phyloP scores from a whole-genome alignment of 2,113 vertebrate genomes.

The Eretmochelys imbricata region DNA sequence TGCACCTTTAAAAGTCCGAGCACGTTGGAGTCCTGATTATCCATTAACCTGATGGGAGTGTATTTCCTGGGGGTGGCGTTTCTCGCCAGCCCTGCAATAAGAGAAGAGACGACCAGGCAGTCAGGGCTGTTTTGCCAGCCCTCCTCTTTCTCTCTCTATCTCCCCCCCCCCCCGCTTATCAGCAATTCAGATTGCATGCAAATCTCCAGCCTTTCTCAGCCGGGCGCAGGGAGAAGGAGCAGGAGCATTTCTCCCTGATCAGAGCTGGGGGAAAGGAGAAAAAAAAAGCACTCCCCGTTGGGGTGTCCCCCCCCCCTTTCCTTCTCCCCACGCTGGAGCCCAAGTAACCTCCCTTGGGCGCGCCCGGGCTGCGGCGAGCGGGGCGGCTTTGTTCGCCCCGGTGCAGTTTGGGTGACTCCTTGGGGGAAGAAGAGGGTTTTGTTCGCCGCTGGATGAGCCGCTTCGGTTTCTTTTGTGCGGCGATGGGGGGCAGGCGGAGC shows the following conservation, averaged over 20 bases:
- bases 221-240: slow-evolving; percentile 53
- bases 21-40: slow-evolving; percentile 78
- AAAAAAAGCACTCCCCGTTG: not conserved
- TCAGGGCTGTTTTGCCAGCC: not conserved
- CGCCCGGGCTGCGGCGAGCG: slow-evolving; percentile 43
- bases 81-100: slow-evolving; percentile 65
- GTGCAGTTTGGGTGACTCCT: not conserved
- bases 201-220: slow-evolving; percentile 74
- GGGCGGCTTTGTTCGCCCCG: slow-evolving; percentile 46
- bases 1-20: slow-evolving; percentile 78
- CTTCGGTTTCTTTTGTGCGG: not conserved
- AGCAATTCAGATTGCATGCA: slow-evolving; percentile 91
- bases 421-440: not conserved
- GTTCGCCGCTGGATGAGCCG: not conserved
- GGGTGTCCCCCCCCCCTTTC: not conserved
- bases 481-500: not conserved
- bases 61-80: slow-evolving; percentile 87
- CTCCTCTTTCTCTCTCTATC: not conserved
- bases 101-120: slow-evolving; percentile 21
- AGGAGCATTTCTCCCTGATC: not conserved
- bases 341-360: slow-evolving; percentile 55
- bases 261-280: not conserved
- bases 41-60: slow-evolving; percentile 79
- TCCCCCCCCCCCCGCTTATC: slow-evolving; percentile 78
- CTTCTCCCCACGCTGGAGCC: slow-evolving; percentile 47